Conservation (phyloP, 1,140 invertebrate species). For the Ctenoplectra terminalis region DNA sequence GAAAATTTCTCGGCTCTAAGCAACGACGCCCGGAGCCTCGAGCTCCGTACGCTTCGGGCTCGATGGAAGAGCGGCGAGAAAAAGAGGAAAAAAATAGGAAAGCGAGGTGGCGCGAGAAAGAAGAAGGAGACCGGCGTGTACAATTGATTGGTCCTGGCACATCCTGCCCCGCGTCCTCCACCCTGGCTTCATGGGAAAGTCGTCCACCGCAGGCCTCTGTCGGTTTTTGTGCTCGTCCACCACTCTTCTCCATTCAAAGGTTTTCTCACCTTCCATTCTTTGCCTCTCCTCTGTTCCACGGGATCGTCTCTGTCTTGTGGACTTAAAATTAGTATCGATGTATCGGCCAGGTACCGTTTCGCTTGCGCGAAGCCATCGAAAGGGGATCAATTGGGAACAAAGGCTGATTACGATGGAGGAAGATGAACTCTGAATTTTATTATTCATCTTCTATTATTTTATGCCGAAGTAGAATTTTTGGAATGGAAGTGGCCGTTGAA, state of each 20-base stretch:
- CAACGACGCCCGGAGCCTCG: not conserved
- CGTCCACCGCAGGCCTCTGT: constrained; percentile 74
- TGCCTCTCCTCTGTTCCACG: not conserved
- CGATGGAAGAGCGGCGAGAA: not conserved
- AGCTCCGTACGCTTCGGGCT: not conserved
- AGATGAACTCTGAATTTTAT: no score
- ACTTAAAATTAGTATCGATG: constrained; percentile 48
- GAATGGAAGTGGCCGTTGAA: no score
- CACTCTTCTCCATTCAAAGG: constrained; percentile 34
- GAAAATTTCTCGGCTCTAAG: constrained; percentile 11
- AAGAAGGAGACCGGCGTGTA: constrained; percentile 79
- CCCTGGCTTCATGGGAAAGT: constrained; percentile 80
- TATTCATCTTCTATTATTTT: no score
- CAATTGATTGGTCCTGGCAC: constrained; percentile 83
- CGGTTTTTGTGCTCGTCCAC: constrained; percentile 68
- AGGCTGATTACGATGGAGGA: no score
- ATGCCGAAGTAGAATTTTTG: no score
- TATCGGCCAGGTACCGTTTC: constrained; percentile 7
- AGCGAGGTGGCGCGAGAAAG: constrained; percentile 60
- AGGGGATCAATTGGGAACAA: not conserved
- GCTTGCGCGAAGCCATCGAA: not conserved
- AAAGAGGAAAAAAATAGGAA: constrained; percentile 57
- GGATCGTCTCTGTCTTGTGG: not conserved
- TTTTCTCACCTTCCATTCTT: constrained; percentile 43
- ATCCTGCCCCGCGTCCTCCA: constrained; percentile 77